Conservation (phyloP, 2,888 invertebrate species). For the Sipha maydis region DNA sequence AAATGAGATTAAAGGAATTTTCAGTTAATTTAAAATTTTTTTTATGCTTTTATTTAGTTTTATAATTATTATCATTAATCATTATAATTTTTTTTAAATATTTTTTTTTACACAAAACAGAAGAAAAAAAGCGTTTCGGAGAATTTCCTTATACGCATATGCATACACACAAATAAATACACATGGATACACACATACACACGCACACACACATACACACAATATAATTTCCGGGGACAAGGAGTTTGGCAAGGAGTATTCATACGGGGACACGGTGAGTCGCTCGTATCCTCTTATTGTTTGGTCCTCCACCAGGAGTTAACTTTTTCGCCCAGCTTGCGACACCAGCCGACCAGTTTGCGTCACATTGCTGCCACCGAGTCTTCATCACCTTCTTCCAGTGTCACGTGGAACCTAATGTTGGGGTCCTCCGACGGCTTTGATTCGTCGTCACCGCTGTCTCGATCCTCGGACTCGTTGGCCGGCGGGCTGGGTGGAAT, state of each 20-base stretch:
- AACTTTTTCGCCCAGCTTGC: constrained; percentile 89
- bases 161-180: background rate
- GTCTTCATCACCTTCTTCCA: constrained; percentile 82
- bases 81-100: background rate
- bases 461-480: constrained; percentile 80
- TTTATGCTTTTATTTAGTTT: constrained; percentile 11
- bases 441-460: constrained; percentile 66
- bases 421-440: constrained; percentile 65
- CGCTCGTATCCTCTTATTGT: constrained; percentile 6
- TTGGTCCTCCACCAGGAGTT: constrained; percentile 79
- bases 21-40: constrained; percentile 28
- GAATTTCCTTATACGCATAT: constrained; percentile 14
- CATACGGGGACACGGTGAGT: background rate
- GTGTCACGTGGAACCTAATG: constrained; percentile 73
- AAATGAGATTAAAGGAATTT: constrained; percentile 60
- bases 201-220: constrained; percentile 19
- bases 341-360: constrained; percentile 90
- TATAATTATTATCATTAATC: constrained; percentile 30
- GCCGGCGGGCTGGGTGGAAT: constrained; percentile 73
- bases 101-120: constrained; percentile 5
- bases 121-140: constrained; percentile 40
- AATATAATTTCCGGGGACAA: constrained; percentile 15
- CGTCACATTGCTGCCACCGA: constrained; percentile 84
- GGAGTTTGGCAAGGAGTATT: constrained; percentile 12
- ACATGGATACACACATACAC: background rate